A percentile compares a stretch with the other conserved stretches of the same genome.
These are phyloP conservation scores for Myotis findleyi DNA, from an alignment of 2,797 vertebrate genomes.

Conservation along the genomic window DNA sequence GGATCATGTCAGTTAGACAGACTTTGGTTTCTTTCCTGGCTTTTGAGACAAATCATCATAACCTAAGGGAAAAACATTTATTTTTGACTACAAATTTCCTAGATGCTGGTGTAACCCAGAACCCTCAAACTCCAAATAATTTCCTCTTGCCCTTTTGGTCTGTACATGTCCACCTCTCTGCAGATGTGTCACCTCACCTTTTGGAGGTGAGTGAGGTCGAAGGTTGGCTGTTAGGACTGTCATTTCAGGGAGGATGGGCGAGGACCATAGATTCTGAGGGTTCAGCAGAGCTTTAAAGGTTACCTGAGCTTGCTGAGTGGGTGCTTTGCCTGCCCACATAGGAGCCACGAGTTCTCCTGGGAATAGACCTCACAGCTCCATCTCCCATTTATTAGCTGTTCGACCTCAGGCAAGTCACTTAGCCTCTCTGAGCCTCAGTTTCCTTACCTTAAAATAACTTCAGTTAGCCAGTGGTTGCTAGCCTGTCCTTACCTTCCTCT, in stretches of 20 bases:
- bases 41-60: conserved; percentile 5
- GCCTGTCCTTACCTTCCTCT: not conserved
- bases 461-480: not conserved
- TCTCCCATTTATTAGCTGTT: not conserved
- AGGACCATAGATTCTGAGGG: not conserved
- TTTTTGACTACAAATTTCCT: not conserved
- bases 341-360: not conserved
- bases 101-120: not conserved
- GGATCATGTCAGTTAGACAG: not conserved
- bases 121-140: not conserved
- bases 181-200: not conserved
- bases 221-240: not conserved
- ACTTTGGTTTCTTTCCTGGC: not conserved
- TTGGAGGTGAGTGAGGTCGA: not conserved
- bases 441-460: not conserved
- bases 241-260: not conserved
- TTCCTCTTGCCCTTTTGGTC: not conserved
- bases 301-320: not conserved
- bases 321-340: not conserved
- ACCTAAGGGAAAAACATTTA: not conserved
- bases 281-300: not conserved
- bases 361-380: not conserved
- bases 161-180: accelerated
- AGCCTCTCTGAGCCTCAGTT: conserved; percentile 16
- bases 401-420: not conserved